Conservation (phyloP, 2,888 invertebrate species). For the Ophion ventricosus region DNA sequence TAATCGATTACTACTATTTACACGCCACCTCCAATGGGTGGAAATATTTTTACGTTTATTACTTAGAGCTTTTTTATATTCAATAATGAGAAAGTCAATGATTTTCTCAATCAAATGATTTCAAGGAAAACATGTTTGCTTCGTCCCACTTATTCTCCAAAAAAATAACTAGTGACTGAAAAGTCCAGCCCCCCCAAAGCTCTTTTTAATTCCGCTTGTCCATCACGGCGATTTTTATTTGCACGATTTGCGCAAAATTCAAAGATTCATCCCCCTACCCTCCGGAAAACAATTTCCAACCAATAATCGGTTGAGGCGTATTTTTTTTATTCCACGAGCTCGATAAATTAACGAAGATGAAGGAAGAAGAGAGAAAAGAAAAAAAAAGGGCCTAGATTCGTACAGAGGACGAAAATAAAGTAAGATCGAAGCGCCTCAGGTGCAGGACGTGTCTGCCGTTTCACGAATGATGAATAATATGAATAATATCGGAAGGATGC, state of each 20-base stretch:
- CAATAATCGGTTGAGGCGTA: neutral
- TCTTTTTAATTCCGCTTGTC: neutral
- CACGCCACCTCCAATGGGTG: too few species aligned
- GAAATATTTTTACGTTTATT: neutral
- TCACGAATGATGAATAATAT: slow-evolving; percentile 68
- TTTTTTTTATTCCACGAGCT: slow-evolving; percentile 55
- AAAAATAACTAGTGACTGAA: neutral
- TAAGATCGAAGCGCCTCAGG: slow-evolving; percentile 50
- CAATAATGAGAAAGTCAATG: too few species aligned
- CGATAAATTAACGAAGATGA: slow-evolving; percentile 32
- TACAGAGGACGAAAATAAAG: slow-evolving; percentile 35
- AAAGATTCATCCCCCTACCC: neutral
- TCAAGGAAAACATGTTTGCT: neutral
- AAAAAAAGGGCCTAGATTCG: neutral
- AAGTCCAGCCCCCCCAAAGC: neutral
- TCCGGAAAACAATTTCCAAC: slow-evolving; percentile 1
- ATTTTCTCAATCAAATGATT: too few species aligned
- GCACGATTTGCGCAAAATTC: neutral
- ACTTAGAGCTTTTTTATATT: neutral
- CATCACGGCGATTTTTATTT: neutral
- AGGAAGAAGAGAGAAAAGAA: slow-evolving; percentile 14
- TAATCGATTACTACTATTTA: slow-evolving; percentile 28
- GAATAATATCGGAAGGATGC: slow-evolving; percentile 63
- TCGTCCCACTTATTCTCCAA: neutral
- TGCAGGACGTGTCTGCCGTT: slow-evolving; percentile 55